These are phyloP conservation scores for Homarus americanus DNA, from an alignment of 1,140 invertebrate species.

Conservation along the genomic window DNA sequence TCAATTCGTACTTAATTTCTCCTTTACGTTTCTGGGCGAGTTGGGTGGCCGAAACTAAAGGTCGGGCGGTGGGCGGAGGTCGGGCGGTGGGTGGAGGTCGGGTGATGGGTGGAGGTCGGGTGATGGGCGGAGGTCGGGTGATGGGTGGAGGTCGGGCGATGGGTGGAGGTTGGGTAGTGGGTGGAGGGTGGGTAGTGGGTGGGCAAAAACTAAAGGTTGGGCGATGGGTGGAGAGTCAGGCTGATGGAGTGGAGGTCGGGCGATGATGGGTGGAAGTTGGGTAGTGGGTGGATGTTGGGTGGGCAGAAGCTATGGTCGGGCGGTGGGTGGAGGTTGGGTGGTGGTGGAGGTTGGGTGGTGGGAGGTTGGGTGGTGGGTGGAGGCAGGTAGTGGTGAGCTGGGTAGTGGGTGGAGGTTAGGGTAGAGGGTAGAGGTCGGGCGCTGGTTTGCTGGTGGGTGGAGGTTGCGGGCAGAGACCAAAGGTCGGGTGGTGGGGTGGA, in stretches of 20 bases:
- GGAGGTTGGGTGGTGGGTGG: not conserved
- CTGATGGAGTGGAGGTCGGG: too few relatives aligned
- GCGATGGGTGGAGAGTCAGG: not conserved
- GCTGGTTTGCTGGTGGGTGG: too few relatives aligned
- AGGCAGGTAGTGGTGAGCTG: not conserved
- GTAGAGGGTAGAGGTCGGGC: too few relatives aligned
- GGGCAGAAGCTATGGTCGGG: not conserved
- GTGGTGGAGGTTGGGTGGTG: not conserved
- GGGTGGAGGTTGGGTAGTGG: too few relatives aligned
- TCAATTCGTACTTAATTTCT: slow-evolving; percentile 50
- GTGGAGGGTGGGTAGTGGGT: too few relatives aligned
- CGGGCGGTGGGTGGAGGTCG: not conserved
- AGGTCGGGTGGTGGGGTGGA: too few relatives aligned
- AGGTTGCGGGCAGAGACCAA: too few relatives aligned
- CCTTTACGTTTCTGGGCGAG: slow-evolving; percentile 40
- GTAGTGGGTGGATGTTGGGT: too few relatives aligned
- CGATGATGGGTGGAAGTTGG: too few relatives aligned
- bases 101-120: not conserved
- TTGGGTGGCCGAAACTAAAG: not conserved
- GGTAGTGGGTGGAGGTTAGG: not conserved
- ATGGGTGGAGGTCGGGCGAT: not conserved
- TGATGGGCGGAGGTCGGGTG: not conserved
- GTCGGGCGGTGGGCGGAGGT: not conserved
- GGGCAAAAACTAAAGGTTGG: too few relatives aligned
- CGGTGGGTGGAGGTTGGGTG: not conserved